Conservation (phyloP, 2,113 vertebrate genomes). For the Odontophorus gujanensis region DNA sequence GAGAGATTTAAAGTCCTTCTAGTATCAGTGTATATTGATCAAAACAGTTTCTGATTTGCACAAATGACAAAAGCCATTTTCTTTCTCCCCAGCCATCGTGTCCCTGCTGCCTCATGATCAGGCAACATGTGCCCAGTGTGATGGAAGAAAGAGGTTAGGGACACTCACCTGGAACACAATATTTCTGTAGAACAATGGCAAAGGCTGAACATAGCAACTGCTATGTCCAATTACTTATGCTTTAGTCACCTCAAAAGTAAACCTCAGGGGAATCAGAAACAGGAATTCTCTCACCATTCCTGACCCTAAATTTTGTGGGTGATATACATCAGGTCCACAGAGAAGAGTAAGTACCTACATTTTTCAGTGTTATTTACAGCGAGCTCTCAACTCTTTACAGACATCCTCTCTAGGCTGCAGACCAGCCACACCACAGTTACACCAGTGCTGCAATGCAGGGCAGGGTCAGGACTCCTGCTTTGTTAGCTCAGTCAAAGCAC, state of each 20-base stretch:
- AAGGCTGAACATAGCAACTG: neutral
- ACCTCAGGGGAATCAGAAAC: neutral
- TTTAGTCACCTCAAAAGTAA: neutral
- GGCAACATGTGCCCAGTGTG: neutral
- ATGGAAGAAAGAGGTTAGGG: neutral
- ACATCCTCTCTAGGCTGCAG: neutral
- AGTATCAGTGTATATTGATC: neutral
- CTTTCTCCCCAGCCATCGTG: neutral
- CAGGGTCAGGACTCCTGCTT: neutral
- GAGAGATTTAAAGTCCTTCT: neutral
- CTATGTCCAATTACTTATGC: neutral
- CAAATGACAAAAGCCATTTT: neutral
- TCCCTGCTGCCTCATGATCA: neutral
- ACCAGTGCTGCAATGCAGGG: neutral
- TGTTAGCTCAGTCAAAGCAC: neutral
- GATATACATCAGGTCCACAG: neutral
- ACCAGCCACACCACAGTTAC: neutral
- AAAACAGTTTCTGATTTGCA: neutral
- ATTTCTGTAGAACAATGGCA: neutral
- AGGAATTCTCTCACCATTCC: neutral
- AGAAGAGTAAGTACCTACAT: rapidly evolving
- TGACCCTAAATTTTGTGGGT: neutral
- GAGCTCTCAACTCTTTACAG: rapidly evolving
- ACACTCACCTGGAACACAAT: neutral
- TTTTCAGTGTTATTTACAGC: neutral